Evolutionary conservation across 2,113 vertebrate species (phyloP).

Genomic region (Mystacornis crossleyi): DNA sequence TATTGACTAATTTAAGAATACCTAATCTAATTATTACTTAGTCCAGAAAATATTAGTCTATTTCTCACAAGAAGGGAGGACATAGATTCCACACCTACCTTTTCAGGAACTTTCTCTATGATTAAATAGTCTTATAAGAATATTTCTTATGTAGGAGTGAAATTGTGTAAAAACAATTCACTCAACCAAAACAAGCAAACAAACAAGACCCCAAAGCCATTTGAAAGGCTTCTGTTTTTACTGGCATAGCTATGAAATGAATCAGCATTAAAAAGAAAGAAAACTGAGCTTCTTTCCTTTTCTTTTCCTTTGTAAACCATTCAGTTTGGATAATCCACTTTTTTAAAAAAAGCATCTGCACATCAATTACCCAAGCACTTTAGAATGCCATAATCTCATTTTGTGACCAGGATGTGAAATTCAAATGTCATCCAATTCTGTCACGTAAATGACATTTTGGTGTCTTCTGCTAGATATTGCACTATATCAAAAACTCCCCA

Average conservation of each 20-base stretch:
- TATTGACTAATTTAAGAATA: background rate
- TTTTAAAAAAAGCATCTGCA: background rate
- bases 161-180: background rate
- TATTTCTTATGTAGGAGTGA: background rate
- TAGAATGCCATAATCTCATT: slow-evolving; percentile 11
- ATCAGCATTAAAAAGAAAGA: slow-evolving; percentile 2
- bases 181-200: background rate
- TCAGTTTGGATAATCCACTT: background rate
- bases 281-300: background rate
- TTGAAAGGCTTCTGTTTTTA: background rate
- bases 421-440: slow-evolving; percentile 23
- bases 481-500: background rate
- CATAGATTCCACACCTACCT: slow-evolving; percentile 42
- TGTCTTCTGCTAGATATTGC: background rate
- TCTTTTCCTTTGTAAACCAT: background rate
- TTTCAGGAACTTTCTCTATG: slow-evolving; percentile 37
- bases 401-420: slow-evolving; percentile 21
- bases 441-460: background rate
- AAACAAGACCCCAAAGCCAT: background rate
- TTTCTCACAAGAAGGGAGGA: slow-evolving; percentile 35
- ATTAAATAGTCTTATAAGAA: slow-evolving; percentile 53
- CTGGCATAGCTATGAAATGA: background rate
- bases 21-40: background rate
- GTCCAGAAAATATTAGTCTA: background rate
- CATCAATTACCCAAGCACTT: background rate